Evolutionary conservation across 2,113 vertebrate species (phyloP).

Genomic region (Gymnobelideus leadbeateri): DNA sequence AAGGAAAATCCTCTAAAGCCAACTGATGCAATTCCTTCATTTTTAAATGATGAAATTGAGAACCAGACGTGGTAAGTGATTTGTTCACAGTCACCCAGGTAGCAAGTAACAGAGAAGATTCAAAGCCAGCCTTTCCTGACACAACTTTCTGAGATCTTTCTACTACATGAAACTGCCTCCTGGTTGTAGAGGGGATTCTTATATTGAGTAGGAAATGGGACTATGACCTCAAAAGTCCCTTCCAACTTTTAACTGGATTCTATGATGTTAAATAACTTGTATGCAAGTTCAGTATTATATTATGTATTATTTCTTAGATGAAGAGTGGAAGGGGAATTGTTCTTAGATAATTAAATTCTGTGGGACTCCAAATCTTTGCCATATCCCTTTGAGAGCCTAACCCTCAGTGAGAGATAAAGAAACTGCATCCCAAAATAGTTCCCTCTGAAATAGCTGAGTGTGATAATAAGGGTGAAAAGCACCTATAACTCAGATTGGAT

Average conservation of each 20-base stretch:
- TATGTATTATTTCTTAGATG: neutral
- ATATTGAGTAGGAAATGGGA: neutral
- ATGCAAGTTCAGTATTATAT: neutral
- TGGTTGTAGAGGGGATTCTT: neutral
- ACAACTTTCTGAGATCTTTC: neutral
- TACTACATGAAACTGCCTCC: neutral
- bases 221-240: neutral
- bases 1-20: neutral
- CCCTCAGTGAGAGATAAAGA: conserved; percentile 37
- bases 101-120: neutral
- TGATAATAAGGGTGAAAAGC: conserved; percentile 23
- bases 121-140: neutral
- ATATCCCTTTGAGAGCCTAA: conserved; percentile 24
- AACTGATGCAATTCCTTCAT: neutral
- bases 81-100: neutral
- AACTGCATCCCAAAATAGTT: conserved; percentile 44
- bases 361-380: conserved; percentile 6
- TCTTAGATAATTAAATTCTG: conserved; percentile 3
- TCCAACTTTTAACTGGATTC: neutral
- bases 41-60: neutral
- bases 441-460: conserved; percentile 1
- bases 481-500: conserved; percentile 20
- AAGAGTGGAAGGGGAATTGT: neutral
- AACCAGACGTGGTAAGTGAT: neutral
- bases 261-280: neutral